Base-by-base conservation (phyloP, 2,797 vertebrate species). In the Phalanger gymnotis region DNA sequence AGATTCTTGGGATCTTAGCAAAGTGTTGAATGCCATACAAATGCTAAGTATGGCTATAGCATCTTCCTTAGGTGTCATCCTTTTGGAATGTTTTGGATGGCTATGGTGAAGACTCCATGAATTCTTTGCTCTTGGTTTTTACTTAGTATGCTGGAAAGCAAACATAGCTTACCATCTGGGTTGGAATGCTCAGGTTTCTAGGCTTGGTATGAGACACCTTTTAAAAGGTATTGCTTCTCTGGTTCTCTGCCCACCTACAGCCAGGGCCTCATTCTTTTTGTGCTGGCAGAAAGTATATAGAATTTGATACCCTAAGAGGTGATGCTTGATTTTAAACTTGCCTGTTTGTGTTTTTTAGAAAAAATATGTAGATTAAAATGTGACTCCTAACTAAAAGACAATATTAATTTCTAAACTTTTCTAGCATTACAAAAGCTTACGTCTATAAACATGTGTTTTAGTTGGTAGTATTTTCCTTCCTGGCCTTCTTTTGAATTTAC, bases 61-160 rank as follows among this genome's bases (percentile, higher is more conserved):
- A 96, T 96, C 94, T 95, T 98, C 94, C 87, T 94, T 95, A 94
- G 94, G 94, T 96, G 96, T 95, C 94, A 94, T 94, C 94, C 58
- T 93, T 95, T 57, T 96, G 96, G 96, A 95, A 95, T 96, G 96
- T 47, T 94, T 97, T 97, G 94, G 96, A 96, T 95, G 93, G 91
- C 91, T 96, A 9, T 89, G 92, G 58, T 92, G 91, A 47, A 94
- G 97, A 89, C 58, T 94, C 89, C 94, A 97, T 95, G 90, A 95
- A 61, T 95, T 81, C 40, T 97, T 96, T 96, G 92, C 66, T 89
- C 3, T 90, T 95, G 56, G 66, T 14, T 54, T 66, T 95, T 89
- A 90, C 94, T 93, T 94, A 53, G 52, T 47, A 40, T 73, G n/a
- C 66, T 81, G 40, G 40, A 81, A 81, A 81, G 22, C 73, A 81